Conservation (phyloP, 92 coral and sea anemone genomes). For the Epizoanthus fatuus region DNA sequence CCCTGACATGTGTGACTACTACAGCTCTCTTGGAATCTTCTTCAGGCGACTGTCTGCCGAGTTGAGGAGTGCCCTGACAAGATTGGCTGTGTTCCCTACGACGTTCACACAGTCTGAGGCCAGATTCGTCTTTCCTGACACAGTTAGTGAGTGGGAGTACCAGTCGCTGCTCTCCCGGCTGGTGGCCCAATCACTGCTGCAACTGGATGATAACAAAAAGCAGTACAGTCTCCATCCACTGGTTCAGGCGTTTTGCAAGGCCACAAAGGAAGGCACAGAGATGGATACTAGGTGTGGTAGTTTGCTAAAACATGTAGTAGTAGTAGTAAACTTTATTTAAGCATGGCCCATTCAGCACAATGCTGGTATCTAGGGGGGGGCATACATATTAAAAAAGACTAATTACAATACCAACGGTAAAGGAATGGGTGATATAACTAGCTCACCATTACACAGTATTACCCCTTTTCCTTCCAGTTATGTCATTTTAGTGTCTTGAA, state of each 20-base stretch:
- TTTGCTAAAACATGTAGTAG: no score
- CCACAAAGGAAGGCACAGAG: slow-evolving; percentile 28
- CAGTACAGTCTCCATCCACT: slow-evolving; percentile 82
- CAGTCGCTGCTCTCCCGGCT: slow-evolving; percentile 25
- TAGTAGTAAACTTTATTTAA: no score
- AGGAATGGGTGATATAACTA: no score
- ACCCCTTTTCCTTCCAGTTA: no score
- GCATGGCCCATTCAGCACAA: no score
- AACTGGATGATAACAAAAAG: slow-evolving; percentile 32
- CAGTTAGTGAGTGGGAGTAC: slow-evolving; percentile 16
- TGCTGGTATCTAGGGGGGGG: no score
- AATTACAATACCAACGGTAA: no score
- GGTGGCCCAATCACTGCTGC: slow-evolving; percentile 63
- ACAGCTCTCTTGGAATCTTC: slow-evolving; percentile 58
- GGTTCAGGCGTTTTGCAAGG: slow-evolving; percentile 74
- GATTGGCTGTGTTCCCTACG: slow-evolving; percentile 77
- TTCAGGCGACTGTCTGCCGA: slow-evolving; percentile 53
- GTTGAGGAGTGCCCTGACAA: slow-evolving; percentile 53
- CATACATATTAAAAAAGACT: no score
- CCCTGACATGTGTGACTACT: slow-evolving; percentile 27
- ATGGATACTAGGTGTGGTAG: slow-evolving; percentile 4
- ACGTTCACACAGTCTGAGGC: slow-evolving; percentile 66
- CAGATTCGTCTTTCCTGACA: slow-evolving; percentile 54
- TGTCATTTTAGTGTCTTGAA: no score
- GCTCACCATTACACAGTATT: no score